Percentiles rank a stretch among this genome's conserved stretches.
Conservation (phyloP, 2,797 vertebrate species). For the Poecilia velifera region DNA sequence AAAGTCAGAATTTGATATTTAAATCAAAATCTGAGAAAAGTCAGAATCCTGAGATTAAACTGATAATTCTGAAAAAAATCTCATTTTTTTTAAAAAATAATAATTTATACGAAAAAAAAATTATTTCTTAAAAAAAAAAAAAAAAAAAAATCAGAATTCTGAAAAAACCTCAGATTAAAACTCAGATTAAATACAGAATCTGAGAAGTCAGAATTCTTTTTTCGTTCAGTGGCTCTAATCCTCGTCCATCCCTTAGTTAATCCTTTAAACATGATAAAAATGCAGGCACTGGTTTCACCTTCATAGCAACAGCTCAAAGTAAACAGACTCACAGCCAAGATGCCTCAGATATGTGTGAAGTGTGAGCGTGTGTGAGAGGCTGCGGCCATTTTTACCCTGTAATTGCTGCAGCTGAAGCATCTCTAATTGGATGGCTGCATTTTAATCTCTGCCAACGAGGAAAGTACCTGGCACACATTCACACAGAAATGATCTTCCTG, state of each 20-base stretch:
- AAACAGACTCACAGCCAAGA: conserved; percentile 25
- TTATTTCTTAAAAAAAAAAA: too few relatives aligned
- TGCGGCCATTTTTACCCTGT: conserved; percentile 43
- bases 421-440: conserved; percentile 31
- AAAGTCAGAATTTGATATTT: too few relatives aligned
- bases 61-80: too few relatives aligned
- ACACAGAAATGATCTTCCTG: conserved; percentile 31
- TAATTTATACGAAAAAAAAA: too few relatives aligned
- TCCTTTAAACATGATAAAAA: conserved; percentile 6
- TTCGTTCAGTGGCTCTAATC: too few relatives aligned
- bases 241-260: neutral
- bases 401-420: conserved; percentile 57
- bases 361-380: conserved; percentile 3
- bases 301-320: conserved; percentile 1
- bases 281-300: neutral
- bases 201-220: too few relatives aligned
- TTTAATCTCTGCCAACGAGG: conserved; percentile 48
- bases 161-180: too few relatives aligned
- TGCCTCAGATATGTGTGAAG: conserved; percentile 44
- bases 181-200: too few relatives aligned
- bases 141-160: too few relatives aligned
- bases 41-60: too few relatives aligned
- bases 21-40: too few relatives aligned
- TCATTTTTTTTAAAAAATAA: too few relatives aligned
- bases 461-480: conserved; percentile 57